Evolutionary conservation across 1,140 invertebrate species (phyloP), one percentile per base, ranked within the genome.

Genomic region (Trigoniulus corallinus): DNA sequence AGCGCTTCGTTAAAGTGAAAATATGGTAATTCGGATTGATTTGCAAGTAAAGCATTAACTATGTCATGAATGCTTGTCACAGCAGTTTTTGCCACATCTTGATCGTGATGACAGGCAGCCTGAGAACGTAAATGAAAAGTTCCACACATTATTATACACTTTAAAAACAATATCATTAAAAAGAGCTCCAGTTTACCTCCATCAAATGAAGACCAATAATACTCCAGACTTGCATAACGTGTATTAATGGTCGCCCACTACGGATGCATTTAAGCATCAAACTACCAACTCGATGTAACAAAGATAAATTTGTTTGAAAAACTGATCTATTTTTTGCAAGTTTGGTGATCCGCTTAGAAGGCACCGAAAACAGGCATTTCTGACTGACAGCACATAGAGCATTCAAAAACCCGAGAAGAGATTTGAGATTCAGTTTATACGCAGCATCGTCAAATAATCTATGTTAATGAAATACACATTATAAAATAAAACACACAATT

Each of bases 1-100:
- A 96, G 69, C 1, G 87, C 84, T 67, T 94, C 91, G 62, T 95
- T 94, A 61, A 93, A 91, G 62, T 95, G 88, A 63, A 93, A 95
- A 68, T 93, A 84, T 0, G 87, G 80, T 42, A 89, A 65, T 64
- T 96, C 91, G 1, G 80, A 73, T 62, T 88, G 84, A 44, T 58
- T 58, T 60, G 87, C 84, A n/a, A 95, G 67, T 18, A 94, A 63
- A 0, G 84, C 79, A 3, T 83, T 88, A 39, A 93, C 85, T 20
- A 86, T 82, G 61, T 93, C 88, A 62, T 94, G 88, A 47, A 95
- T 84, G 57, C 86, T 89, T 56, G 84, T 79, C n/a, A 95, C 86
- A 0, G 88, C 86, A 59, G 88, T 82, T 64, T 92, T 93, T 0
- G 87, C 88, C 52, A 94, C 85, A 46, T 77, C 73, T 26, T 80